Percentiles rank a stretch among this genome's conserved stretches.
phyloP scores from a whole-genome alignment of 2,888 invertebrate species.

The Hydropsyche betteni region DNA sequence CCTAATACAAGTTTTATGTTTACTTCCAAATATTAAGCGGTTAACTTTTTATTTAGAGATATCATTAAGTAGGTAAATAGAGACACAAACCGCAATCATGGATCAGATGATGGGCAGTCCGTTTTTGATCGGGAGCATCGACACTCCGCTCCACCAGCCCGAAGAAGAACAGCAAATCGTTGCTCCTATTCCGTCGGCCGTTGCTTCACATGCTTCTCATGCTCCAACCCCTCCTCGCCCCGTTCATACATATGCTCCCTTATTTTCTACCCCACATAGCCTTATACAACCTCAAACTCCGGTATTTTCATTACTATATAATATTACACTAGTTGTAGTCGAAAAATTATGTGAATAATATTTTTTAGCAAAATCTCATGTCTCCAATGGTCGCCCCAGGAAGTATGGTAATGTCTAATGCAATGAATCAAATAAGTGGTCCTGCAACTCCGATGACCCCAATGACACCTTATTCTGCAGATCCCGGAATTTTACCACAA shows the following conservation, averaged over 20 bases:
- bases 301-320: constrained; percentile 59
- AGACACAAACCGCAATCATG: constrained; percentile 65
- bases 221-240: constrained; percentile 72
- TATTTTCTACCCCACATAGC: constrained; percentile 82
- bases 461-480: constrained; percentile 91
- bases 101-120: constrained; percentile 93
- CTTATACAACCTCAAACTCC: constrained; percentile 92
- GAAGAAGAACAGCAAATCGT: constrained; percentile 92
- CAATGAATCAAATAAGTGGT: constrained; percentile 62
- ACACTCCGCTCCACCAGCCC: constrained; percentile 88
- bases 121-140: constrained; percentile 88
- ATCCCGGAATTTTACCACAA: constrained; percentile 93
- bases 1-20: too few species aligned
- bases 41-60: not conserved
- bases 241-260: constrained; percentile 79
- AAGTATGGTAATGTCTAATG: constrained; percentile 56
- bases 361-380: constrained; percentile 81
- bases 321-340: not conserved
- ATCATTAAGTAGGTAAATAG: too few species aligned
- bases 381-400: constrained; percentile 78
- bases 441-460: constrained; percentile 87
- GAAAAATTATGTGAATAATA: constrained; percentile 33
- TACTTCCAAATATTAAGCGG: too few species aligned
- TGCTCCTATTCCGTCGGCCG: constrained; percentile 83
- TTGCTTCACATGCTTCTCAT: constrained; percentile 69